Evolutionary conservation across 2,888 invertebrate species (phyloP).

Genomic region (Spilosoma lubricipeda): DNA sequence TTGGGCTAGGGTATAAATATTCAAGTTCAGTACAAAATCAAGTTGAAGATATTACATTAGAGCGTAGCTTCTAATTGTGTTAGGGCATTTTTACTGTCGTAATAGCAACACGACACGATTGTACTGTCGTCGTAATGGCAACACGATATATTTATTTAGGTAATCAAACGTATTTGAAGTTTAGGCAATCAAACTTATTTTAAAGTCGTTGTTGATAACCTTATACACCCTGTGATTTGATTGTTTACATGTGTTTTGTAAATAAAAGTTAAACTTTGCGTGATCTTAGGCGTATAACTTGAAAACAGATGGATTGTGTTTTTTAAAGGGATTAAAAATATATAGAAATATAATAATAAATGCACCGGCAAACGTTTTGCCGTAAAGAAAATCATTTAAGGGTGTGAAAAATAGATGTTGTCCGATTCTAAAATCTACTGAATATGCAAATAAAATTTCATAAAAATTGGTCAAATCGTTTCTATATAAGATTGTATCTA

Average conservation of each 20-base stretch:
- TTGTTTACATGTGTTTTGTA: background rate
- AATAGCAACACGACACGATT: background rate
- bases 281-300: background rate
- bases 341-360: no score
- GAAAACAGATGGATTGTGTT: no score
- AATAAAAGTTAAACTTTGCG: background rate
- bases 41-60: background rate
- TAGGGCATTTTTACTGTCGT: background rate
- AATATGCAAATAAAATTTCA: no score
- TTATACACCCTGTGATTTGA: background rate
- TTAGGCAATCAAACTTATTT: background rate
- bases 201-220: background rate
- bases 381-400: no score
- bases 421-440: no score
- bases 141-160: background rate
- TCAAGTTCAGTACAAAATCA: background rate
- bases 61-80: background rate
- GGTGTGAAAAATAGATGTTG: no score
- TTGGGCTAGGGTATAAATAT: background rate
- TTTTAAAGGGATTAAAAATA: no score
- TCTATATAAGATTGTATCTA: no score
- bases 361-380: no score
- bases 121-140: no score
- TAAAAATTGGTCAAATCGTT: no score
- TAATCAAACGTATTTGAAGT: background rate